Evolutionary conservation across 2,888 invertebrate species (phyloP).

Genomic region (Rhingia campestris): DNA sequence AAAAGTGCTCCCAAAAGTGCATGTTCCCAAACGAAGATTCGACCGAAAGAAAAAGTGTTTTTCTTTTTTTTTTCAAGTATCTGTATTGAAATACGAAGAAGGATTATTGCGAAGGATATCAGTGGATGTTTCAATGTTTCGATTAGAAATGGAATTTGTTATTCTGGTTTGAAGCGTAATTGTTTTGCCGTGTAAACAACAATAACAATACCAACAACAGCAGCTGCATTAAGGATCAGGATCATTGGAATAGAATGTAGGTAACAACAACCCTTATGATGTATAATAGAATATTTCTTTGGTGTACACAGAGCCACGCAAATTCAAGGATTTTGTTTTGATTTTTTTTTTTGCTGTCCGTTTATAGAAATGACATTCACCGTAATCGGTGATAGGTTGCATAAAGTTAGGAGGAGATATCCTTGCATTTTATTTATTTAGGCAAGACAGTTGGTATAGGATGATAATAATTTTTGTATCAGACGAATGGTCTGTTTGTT

Average conservation of each 20-base stretch:
- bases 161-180: conserved; percentile 30
- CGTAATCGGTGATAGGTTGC: neutral
- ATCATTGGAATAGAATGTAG: conserved; percentile 70
- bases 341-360: conserved; percentile 20
- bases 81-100: conserved; percentile 31
- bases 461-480: no score
- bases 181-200: conserved; percentile 59
- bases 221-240: conserved; percentile 65
- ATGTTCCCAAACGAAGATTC: conserved; percentile 39
- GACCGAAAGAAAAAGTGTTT: conserved; percentile 31
- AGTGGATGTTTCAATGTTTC: conserved; percentile 66
- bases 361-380: neutral
- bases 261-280: conserved; percentile 56
- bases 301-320: conserved; percentile 55
- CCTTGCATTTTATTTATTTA: no score
- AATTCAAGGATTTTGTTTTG: conserved; percentile 42
- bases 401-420: no score
- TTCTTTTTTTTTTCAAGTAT: conserved; percentile 2
- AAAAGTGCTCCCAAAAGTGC: conserved; percentile 43
- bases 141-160: conserved; percentile 40
- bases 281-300: conserved; percentile 41
- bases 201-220: conserved; percentile 13
- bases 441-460: no score
- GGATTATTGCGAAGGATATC: conserved; percentile 71
- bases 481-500: no score